Evolutionary conservation across 2,797 vertebrate genomes (phyloP).

Genomic region (Anguilla pacifica): DNA sequence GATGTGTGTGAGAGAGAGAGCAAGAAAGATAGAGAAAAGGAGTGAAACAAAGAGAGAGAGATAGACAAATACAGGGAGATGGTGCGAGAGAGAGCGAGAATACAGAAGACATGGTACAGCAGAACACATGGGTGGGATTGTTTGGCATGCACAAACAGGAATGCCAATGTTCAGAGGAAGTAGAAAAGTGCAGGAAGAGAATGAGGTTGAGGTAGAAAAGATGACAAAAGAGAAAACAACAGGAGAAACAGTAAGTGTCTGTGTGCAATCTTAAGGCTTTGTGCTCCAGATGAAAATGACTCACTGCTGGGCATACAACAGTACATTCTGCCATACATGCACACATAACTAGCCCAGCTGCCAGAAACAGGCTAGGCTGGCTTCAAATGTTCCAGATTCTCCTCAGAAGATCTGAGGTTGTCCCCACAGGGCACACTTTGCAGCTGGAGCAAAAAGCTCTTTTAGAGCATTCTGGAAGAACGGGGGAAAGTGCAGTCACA

Average conservation of each 20-base stretch:
- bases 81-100: background rate
- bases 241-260: background rate
- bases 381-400: background rate
- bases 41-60: background rate
- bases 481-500: background rate
- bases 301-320: background rate
- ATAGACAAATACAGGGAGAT: background rate
- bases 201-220: slow-evolving; percentile 16
- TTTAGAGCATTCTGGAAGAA: background rate
- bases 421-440: background rate
- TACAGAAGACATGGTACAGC: background rate
- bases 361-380: background rate
- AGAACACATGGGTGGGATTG: background rate
- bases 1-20: background rate
- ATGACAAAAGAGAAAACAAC: slow-evolving; percentile 9
- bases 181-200: background rate
- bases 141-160: background rate
- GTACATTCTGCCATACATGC: background rate
- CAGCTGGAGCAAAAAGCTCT: slow-evolving; percentile 18
- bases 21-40: background rate
- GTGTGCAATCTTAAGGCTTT: background rate
- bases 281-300: slow-evolving; percentile 20
- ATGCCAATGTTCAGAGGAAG: slow-evolving; percentile 7
- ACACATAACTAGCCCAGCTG: background rate
- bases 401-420: background rate